Conservation (phyloP, 2,113 vertebrate species). For the Saguinus midas region DNA sequence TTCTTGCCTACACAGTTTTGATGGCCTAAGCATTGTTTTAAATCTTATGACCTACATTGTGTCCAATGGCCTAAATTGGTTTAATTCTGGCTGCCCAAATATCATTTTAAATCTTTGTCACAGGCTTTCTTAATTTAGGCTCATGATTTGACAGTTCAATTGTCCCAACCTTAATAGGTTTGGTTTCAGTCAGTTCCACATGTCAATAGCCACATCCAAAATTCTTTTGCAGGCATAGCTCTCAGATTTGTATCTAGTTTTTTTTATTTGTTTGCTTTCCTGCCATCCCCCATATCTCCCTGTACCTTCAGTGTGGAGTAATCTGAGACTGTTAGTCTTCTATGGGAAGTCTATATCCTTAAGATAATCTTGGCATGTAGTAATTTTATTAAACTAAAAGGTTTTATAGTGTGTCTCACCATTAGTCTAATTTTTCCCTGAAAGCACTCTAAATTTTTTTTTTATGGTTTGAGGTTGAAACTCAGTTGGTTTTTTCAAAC, state of each 20-base stretch:
- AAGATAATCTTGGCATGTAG: slow-evolving; percentile 1
- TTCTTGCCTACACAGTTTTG: neutral
- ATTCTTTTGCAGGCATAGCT: neutral
- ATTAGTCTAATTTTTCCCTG: neutral
- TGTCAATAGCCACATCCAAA: neutral
- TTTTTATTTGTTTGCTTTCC: neutral
- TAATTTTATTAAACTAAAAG: neutral
- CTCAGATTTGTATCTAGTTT: neutral
- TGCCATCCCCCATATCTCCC: neutral
- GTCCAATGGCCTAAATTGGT: neutral
- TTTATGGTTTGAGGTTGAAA: neutral
- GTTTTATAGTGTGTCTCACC: neutral
- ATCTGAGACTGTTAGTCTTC: neutral
- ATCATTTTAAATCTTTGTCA: neutral
- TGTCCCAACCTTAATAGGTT: neutral
- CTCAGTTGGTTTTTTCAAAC: neutral
- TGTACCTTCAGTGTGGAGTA: neutral
- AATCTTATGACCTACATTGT: neutral
- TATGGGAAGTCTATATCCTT: neutral
- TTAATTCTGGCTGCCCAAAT: neutral
- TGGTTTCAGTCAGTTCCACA: neutral
- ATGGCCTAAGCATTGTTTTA: neutral
- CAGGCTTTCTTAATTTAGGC: neutral
- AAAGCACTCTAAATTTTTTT: neutral
- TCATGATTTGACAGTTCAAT: neutral